Base-by-base conservation (phyloP, 2,113 vertebrate species). In the Corythaeola cristata region DNA sequence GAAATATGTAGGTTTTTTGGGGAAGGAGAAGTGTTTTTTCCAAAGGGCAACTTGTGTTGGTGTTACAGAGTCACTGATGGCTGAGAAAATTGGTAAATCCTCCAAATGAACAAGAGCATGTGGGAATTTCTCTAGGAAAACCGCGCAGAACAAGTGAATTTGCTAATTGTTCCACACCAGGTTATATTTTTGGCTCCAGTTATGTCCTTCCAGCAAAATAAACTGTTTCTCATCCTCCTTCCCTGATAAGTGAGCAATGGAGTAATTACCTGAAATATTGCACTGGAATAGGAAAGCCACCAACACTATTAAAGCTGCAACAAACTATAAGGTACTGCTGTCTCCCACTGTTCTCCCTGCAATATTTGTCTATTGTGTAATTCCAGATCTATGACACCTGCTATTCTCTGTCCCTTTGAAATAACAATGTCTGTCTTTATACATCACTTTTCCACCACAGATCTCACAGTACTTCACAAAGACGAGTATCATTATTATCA, bases 321-420 rank as follows among this genome's bases (percentile, higher is more conserved):
- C 30, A 92, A 93, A 68, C 76, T 60, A 50, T 35, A 67, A 68
- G 68, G 44, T 75, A 64, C 26, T 78, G 37, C 53, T 82, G 45
- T 62, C 66, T 90, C 80, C 62, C 45, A 50, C 79, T 88, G 90
- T 59, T 88, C 56, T 83, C 59, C 41, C 82, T 90, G 52, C 28
- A 73, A 33, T 90, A 88, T 77, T 69, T 94, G 9, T 83, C 78
- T 86, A 35, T 80, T 88, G 75, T 85, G 47, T 50, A 74, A 91
- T 82, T 85, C 73, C 56, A 86, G 80, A 85, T 85, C 66, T 92
- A 7, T 75, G 35, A 84, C 30, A 73, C 88, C 93, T 86, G 84
- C 88, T 92, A 68, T 79, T 90, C 83, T 30, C 62, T 14, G 8
- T 82, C 41, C 37, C 66, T 95, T 96, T 95, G 62, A 96, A 78